phyloP scores from a whole-genome alignment of 2,113 vertebrate genomes.

The Neogale vison region DNA sequence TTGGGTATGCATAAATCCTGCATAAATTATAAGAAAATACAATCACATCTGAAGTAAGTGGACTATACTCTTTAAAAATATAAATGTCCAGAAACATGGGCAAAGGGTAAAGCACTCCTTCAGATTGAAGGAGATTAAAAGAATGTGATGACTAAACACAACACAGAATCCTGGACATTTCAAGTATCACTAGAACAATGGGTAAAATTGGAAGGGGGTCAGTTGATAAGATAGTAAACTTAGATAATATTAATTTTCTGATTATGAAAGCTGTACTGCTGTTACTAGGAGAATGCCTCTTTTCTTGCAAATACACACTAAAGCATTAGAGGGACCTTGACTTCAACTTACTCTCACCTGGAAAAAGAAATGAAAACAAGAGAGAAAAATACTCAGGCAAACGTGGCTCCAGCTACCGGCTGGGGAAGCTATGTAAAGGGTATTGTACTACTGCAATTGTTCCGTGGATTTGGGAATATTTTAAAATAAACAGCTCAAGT shows the following conservation, averaged over 20 bases:
- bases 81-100: not conserved
- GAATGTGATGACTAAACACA: not conserved
- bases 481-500: not conserved
- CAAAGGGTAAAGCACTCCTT: not conserved
- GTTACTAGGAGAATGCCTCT: not conserved
- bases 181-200: not conserved
- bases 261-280: not conserved
- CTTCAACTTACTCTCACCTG: not conserved
- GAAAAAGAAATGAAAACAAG: not conserved
- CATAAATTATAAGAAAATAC: not conserved
- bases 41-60: not conserved
- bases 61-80: not conserved
- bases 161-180: not conserved
- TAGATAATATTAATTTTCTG: not conserved
- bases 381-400: not conserved
- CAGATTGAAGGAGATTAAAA: not conserved
- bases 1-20: not conserved
- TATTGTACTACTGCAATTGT: not conserved
- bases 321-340: not conserved
- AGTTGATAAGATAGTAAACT: not conserved
- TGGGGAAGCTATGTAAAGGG: not conserved
- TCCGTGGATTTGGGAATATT: not conserved
- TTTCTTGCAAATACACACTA: not conserved
- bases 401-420: not conserved
- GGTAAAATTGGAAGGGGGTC: not conserved